phyloP scores from a whole-genome alignment of 2,888 invertebrate genomes.

The Agonopterix subpropinquella region DNA sequence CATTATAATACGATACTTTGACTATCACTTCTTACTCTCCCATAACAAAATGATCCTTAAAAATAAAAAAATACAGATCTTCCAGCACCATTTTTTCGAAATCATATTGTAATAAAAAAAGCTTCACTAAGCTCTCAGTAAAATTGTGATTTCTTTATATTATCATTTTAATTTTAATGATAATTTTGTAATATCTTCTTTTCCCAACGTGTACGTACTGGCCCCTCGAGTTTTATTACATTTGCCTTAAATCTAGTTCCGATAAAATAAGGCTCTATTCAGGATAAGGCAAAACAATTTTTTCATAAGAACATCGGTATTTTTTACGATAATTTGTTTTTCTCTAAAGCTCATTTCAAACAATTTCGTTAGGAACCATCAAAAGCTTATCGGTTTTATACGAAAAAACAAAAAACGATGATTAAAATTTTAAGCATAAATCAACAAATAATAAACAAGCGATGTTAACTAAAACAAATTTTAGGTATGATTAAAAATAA shows the following conservation, averaged over 20 bases:
- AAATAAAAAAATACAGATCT: constrained; percentile 55
- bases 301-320: not conserved
- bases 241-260: constrained; percentile 50
- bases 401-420: constrained; percentile 25
- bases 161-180: not conserved
- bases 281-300: constrained; percentile 38
- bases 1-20: not conserved
- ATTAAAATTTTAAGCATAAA: too few relatives aligned
- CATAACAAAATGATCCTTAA: constrained; percentile 14
- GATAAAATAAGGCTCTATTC: constrained; percentile 41
- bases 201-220: constrained; percentile 27
- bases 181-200: constrained; percentile 3
- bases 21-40: not conserved
- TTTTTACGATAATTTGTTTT: constrained; percentile 8
- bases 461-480: too few relatives aligned
- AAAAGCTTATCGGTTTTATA: constrained; percentile 40
- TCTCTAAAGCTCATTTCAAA: constrained; percentile 31
- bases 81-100: constrained; percentile 60
- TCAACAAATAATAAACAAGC: too few relatives aligned
- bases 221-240: constrained; percentile 36
- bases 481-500: not conserved
- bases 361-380: constrained; percentile 48
- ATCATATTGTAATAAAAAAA: constrained; percentile 29
- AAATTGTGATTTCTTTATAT: too few relatives aligned
- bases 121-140: constrained; percentile 9